These are phyloP conservation scores for Hydrochoerus hydrochaeris DNA, from an alignment of 2,113 vertebrate genomes.

Conservation along the genomic window DNA sequence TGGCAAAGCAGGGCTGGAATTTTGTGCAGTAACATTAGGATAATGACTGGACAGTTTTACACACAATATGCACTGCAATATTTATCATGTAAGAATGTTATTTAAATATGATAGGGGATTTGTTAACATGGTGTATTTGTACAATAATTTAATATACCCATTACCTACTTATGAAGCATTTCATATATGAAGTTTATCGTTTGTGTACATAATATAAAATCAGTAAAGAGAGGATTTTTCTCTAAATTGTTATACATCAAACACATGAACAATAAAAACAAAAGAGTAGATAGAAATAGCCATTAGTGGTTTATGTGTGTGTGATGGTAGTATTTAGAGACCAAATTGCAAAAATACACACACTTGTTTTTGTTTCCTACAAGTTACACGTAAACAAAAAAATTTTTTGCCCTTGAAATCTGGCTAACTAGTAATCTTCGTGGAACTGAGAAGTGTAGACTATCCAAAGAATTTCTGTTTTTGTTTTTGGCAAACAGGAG, in stretches of 20 bases:
- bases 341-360: slow-evolving; percentile 4
- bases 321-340: not conserved
- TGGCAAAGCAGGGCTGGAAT: no score
- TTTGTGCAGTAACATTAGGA: not conserved
- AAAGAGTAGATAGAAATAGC: not conserved
- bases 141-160: not conserved
- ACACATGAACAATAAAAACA: not conserved
- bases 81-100: slow-evolving; percentile 1
- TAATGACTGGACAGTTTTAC: slow-evolving; percentile 9
- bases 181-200: slow-evolving; percentile 18
- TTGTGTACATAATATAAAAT: not conserved
- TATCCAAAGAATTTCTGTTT: not conserved
- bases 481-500: slow-evolving; percentile 24
- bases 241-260: not conserved
- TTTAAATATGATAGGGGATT: not conserved
- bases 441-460: not conserved
- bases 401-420: not conserved
- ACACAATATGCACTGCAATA: slow-evolving; percentile 17
- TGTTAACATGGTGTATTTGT: not conserved
- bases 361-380: slow-evolving; percentile 18
- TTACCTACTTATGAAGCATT: slow-evolving; percentile 46
- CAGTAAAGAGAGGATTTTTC: not conserved
- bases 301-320: not conserved
- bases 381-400: slow-evolving; percentile 13
- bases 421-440: not conserved